Evolutionary conservation across 2,888 invertebrate genomes (phyloP).

Genomic region (Empis livida): DNA sequence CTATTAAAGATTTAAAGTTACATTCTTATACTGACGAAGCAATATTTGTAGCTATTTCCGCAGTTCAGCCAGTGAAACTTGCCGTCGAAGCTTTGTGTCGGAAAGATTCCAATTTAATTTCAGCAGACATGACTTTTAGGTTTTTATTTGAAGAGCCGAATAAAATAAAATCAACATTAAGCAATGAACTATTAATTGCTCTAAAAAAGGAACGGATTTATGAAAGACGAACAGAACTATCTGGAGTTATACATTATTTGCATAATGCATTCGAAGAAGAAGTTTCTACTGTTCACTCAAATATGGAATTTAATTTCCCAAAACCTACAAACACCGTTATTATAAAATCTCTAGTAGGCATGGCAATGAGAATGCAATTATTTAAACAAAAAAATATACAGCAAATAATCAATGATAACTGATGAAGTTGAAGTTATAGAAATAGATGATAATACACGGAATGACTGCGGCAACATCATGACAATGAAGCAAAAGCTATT

Average conservation of each 20-base stretch:
- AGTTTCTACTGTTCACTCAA: background rate
- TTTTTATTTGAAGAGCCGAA: background rate
- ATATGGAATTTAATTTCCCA: background rate
- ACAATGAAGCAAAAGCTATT: background rate
- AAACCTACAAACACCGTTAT: background rate
- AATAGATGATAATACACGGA: no score
- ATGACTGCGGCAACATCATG: background rate
- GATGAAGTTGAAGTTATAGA: background rate
- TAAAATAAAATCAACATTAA: background rate
- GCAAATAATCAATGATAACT: background rate
- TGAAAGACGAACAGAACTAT: background rate
- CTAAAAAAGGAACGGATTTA: background rate
- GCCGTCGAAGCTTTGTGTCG: background rate
- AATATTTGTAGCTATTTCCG: background rate
- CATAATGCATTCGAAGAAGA: background rate
- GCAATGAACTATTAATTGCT: background rate
- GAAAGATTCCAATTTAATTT: background rate
- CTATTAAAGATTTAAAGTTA: background rate
- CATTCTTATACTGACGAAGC: background rate
- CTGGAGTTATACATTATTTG: background rate
- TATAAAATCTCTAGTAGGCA: background rate
- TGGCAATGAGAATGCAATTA: background rate
- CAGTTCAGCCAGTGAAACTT: background rate
- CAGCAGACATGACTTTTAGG: background rate
- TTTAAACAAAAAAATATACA: background rate